Conservation (phyloP, 2,797 vertebrate species). For the Echeneis naucrates region DNA sequence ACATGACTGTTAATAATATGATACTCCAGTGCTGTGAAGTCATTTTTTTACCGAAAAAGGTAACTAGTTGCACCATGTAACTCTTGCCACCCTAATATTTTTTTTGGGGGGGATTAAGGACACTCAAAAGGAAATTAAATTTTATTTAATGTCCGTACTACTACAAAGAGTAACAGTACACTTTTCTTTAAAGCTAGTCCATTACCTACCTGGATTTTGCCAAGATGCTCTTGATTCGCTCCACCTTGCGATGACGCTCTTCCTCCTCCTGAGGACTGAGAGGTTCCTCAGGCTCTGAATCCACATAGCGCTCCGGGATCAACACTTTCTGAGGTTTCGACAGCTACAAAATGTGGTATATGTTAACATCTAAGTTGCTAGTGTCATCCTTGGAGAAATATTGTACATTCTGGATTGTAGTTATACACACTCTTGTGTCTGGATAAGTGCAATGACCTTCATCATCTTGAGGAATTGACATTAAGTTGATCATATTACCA, state of each 20-base stretch:
- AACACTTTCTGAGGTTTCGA: slow-evolving; percentile 94
- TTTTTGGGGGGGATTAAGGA: neutral
- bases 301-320: slow-evolving; percentile 95
- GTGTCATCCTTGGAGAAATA: neutral
- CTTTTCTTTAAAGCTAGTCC: neutral
- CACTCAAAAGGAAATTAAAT: neutral
- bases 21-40: neutral
- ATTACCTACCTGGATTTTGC: slow-evolving; percentile 91
- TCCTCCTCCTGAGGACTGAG: slow-evolving; percentile 93
- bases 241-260: slow-evolving; percentile 92
- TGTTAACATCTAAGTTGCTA: neutral
- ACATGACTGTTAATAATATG: neutral
- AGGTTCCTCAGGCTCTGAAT: slow-evolving; percentile 92
- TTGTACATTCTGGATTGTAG: neutral
- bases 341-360: slow-evolving; percentile 79
- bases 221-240: slow-evolving; percentile 96
- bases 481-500: neutral
- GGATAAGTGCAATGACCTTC: neutral
- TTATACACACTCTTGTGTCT: neutral
- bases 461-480: neutral
- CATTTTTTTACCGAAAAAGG: neutral
- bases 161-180: neutral
- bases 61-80: neutral
- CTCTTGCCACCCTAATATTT: neutral
- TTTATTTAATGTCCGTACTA: neutral